These are phyloP conservation scores for Sternarchorhynchus goeldii DNA, from an alignment of 2,797 vertebrate genomes.

Conservation along the genomic window DNA sequence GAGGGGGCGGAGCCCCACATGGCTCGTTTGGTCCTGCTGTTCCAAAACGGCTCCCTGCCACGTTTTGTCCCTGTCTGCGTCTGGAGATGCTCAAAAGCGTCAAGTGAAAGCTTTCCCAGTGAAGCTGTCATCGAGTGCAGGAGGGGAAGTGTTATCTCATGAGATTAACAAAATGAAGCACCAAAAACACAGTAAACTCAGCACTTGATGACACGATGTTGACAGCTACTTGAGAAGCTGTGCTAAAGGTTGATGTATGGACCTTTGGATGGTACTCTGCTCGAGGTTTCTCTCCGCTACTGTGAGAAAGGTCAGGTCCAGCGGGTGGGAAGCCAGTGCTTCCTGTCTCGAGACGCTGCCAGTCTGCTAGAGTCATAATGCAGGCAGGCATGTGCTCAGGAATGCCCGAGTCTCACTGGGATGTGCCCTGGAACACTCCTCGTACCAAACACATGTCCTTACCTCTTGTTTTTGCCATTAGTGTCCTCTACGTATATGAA, in stretches of 20 bases:
- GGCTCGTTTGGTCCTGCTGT: conserved; percentile 12
- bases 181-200: conserved; percentile 46
- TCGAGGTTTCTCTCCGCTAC: conserved; percentile 38
- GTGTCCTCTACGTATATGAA: conserved; percentile 42
- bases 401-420: conserved; percentile 43
- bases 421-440: conserved; percentile 46
- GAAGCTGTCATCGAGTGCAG: conserved; percentile 46
- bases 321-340: conserved; percentile 36
- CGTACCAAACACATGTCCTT: conserved; percentile 39
- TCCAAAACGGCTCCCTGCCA: conserved; percentile 14
- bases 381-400: conserved; percentile 50
- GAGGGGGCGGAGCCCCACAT: conserved; percentile 9
- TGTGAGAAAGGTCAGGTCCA: conserved; percentile 48
- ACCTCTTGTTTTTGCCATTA: conserved; percentile 56
- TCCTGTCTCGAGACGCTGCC: conserved; percentile 48
- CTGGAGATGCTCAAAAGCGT: conserved; percentile 41
- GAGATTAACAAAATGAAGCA: conserved; percentile 39
- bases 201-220: conserved; percentile 36
- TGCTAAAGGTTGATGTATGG: conserved; percentile 46
- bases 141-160: conserved; percentile 5
- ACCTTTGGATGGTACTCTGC: conserved; percentile 29
- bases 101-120: conserved; percentile 41
- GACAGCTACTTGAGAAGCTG: conserved; percentile 53
- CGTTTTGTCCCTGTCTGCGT: conserved; percentile 30
- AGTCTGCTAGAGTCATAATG: conserved; percentile 60